phyloP scores from a whole-genome alignment of 1,140 invertebrate genomes.

The Leptinotarsa undecemlineata region DNA sequence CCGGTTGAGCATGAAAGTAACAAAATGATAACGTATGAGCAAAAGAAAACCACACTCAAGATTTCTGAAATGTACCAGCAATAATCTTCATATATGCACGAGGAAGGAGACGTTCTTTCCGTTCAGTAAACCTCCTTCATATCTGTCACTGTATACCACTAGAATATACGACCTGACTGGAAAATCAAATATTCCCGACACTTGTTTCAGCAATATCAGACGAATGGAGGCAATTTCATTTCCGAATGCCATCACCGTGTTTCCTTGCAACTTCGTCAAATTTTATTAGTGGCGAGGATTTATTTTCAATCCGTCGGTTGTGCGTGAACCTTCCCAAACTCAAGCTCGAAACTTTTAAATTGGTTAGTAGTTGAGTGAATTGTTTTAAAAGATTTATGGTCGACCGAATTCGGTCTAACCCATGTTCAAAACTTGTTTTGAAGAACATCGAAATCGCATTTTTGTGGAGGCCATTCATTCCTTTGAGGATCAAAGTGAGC shows the following conservation, averaged over 20 bases:
- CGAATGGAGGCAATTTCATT: background rate
- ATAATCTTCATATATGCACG: no score
- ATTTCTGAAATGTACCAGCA: no score
- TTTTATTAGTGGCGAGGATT: slow-evolving; percentile 8
- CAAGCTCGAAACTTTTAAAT: slow-evolving; percentile 12
- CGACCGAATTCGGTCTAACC: background rate
- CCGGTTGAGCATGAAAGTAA: no score
- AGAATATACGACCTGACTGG: background rate
- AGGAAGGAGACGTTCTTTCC: no score
- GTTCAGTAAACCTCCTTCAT: no score
- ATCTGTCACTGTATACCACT: no score
- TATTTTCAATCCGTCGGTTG: background rate
- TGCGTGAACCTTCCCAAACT: background rate
- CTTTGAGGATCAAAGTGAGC: background rate
- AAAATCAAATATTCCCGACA: slow-evolving; percentile 3
- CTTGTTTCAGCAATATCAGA: slow-evolving; percentile 5
- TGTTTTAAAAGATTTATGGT: slow-evolving; percentile 13
- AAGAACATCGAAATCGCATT: background rate
- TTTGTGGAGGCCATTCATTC: slow-evolving; percentile 9
- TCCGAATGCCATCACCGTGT: slow-evolving; percentile 4
- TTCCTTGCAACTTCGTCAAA: background rate
- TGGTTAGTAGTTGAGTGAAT: slow-evolving; percentile 15
- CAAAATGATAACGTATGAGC: no score
- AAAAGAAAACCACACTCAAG: no score
- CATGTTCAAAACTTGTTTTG: slow-evolving; percentile 1